Conservation (phyloP, 2,888 invertebrate species). For the Callyntrura guangdongensis region DNA sequence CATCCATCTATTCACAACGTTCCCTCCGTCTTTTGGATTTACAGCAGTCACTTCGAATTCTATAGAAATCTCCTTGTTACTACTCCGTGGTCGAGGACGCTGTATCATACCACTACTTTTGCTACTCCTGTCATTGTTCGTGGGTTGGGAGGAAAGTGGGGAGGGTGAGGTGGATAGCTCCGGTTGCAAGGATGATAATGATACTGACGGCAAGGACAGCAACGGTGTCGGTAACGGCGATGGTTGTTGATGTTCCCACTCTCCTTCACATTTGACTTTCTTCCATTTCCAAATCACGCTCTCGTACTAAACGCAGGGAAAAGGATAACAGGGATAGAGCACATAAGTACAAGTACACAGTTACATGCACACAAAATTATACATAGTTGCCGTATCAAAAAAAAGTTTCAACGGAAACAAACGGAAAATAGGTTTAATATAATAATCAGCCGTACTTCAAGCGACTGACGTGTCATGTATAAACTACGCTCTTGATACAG, state of each 20-base stretch:
- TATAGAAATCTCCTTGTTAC: slow-evolving; percentile 79
- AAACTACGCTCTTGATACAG: background rate
- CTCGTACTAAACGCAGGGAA: slow-evolving; percentile 71
- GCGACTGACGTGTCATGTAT: slow-evolving; percentile 66
- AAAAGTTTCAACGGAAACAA: background rate
- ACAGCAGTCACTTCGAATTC: slow-evolving; percentile 80
- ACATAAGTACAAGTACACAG: background rate
- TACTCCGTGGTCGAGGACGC: background rate
- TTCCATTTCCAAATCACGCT: slow-evolving; percentile 81
- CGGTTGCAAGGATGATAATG: background rate
- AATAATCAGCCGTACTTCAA: background rate
- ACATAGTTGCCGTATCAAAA: background rate
- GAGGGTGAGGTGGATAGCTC: background rate
- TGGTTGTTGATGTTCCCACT: slow-evolving; percentile 2
- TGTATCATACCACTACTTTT: slow-evolving; percentile 16
- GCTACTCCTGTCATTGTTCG: too few relatives aligned
- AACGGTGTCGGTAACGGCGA: background rate
- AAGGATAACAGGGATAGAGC: background rate
- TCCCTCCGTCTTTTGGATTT: slow-evolving; percentile 68
- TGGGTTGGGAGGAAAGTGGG: background rate
- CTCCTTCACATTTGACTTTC: slow-evolving; percentile 68
- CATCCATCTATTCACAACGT: slow-evolving; percentile 71
- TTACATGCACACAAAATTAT: background rate
- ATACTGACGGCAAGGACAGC: background rate
- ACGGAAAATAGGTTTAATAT: background rate